Evolutionary conservation across 2,888 invertebrate genomes (phyloP).

Genomic region (Spialia ferax): DNA sequence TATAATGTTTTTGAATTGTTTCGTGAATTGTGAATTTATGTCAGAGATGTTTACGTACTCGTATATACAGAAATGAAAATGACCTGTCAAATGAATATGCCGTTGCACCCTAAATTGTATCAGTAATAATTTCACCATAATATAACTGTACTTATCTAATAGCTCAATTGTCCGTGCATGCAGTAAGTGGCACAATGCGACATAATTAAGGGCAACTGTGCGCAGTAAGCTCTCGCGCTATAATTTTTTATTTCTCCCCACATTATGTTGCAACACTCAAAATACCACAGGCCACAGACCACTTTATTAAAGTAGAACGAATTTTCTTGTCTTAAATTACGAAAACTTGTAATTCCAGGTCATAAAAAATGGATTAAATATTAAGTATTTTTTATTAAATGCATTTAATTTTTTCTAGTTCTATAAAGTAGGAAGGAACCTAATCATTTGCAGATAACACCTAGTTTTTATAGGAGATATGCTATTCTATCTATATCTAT

Average conservation of each 20-base stretch:
- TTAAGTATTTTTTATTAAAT: no score
- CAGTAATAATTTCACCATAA: neutral
- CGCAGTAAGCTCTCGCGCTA: neutral
- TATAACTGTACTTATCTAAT: neutral
- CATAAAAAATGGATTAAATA: neutral
- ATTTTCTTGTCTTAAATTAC: neutral
- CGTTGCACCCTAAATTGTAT: neutral
- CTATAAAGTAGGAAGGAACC: no score
- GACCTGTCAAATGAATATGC: neutral
- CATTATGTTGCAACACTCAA: neutral
- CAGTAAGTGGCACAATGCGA: slow-evolving; percentile 16
- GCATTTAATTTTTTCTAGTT: no score
- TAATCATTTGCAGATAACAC: no score
- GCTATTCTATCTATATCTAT: neutral
- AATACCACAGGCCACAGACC: neutral
- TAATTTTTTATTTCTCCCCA: neutral
- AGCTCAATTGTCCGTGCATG: neutral
- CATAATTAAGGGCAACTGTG: slow-evolving; percentile 14
- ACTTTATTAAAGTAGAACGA: neutral
- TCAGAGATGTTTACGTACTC: no score
- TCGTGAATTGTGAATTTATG: no score
- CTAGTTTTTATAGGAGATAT: no score
- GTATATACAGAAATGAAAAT: no score
- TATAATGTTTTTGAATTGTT: no score
- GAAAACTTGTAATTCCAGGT: neutral